Evolutionary conservation across 2,888 invertebrate genomes (phyloP), one percentile per base, ranked within the genome.

Genomic region (Stenolophus ochropezus): DNA sequence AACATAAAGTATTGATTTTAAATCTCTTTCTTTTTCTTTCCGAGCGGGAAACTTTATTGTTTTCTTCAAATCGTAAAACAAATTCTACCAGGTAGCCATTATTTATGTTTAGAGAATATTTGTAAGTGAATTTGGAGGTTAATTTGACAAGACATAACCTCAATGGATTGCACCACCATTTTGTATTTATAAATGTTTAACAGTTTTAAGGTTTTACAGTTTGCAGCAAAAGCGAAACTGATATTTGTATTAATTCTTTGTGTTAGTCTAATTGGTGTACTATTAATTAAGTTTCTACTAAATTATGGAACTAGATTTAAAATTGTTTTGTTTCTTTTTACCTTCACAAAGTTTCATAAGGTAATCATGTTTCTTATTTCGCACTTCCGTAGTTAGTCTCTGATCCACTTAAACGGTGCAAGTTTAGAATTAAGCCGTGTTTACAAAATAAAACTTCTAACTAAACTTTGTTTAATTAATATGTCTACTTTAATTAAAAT

Each of bases 331-430:
- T 80, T 80, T 80, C 58, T 80, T 80, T 79, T 80, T 80, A 80
- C 53, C 73, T 80, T 80, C 73, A 80, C 80, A 77, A 77, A 80
- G 80, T 80, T 80, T 23, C 33, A 80, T 80, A 80, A 80, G 80
- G 80, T 80, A 80, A 80, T 56, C 80, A 80, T 80, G 61, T 73
- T 80, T 80, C 79, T 73, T 80, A 80, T 80, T 73, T 56, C 53
- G 53, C 80, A 80, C 71, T 80, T 14, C 42, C n/a, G 80, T 80
- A 80, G 80, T 56, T 80, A 80, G 80, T 80, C 47, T 23, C 21
- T 79, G 14, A 80, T 80, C 80, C 42, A 56, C 80, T 80, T 58
- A 58, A 75, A 58, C 18, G 74, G 58, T 58, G 53, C 49, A 76
- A 76, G 58, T 58, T 58, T 76, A 16, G 14, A 56, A 76, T 20